A percentile compares a stretch with the other conserved stretches of the same genome.
These are phyloP conservation scores for Incurvaria masculella DNA, from an alignment of 2,888 invertebrate genomes.

Conservation along the genomic window DNA sequence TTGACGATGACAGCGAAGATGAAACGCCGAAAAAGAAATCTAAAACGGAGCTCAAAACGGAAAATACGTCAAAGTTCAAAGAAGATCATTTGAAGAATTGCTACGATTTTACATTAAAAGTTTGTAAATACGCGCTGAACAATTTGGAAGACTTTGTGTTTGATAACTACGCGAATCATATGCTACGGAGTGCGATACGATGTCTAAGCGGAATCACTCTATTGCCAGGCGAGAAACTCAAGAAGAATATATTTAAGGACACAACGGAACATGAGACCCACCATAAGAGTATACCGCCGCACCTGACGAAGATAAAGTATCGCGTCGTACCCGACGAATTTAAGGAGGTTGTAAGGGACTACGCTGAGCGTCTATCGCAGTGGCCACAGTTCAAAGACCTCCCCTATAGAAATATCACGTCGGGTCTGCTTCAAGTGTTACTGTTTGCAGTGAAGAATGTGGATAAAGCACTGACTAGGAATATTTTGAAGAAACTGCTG, in stretches of 20 bases:
- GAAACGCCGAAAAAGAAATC: constrained; percentile 23
- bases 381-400: constrained; percentile 81
- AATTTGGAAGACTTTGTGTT: constrained; percentile 82
- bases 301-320: constrained; percentile 38
- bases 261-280: constrained; percentile 21
- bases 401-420: constrained; percentile 65
- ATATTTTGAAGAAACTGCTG: constrained; percentile 58
- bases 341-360: constrained; percentile 61
- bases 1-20: constrained; percentile 19
- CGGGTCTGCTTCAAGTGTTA: constrained; percentile 67
- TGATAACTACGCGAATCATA: constrained; percentile 74
- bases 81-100: constrained; percentile 54
- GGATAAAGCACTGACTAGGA: constrained; percentile 52
- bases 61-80: constrained; percentile 28
- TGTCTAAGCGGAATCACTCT: constrained; percentile 65
- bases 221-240: constrained; percentile 43
- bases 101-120: constrained; percentile 63
- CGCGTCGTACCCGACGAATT: constrained; percentile 57
- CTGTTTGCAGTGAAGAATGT: constrained; percentile 59
- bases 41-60: too few relatives aligned
- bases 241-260: constrained; percentile 35
- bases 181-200: constrained; percentile 69
- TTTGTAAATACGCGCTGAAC: constrained; percentile 73
- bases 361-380: constrained; percentile 56
- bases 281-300: constrained; percentile 37